Evolutionary conservation across 2,113 vertebrate genomes (phyloP), one percentile per base, ranked within the genome.

Genomic region (Podilymbus podiceps): DNA sequence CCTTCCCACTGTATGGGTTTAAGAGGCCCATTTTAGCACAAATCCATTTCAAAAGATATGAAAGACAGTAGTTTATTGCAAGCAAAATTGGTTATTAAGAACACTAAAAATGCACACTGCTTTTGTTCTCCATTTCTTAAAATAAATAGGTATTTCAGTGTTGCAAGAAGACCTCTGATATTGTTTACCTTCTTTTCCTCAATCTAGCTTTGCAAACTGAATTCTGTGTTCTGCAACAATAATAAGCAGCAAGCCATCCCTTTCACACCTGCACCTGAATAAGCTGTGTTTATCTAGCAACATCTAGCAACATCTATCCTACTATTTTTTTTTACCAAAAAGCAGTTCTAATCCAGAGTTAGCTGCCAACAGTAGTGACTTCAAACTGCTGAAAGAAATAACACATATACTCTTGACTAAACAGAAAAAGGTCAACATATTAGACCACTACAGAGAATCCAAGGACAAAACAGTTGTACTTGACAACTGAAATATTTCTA

Each of bases 391-490:
- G 69, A 91, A 92, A 83, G 42, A 89, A 93, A 81, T 52, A 82
- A 9, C 35, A 86, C 56, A 30, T 49, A 69, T 30, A 82, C 33
- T 73, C 58, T 58, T 75, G 72, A 75, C 18, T 16, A 85, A 85
- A 90, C 55, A 67, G 47, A 30, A 80, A 87, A 90, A 89, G 24
- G 60, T 77, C 83, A 95, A 78, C 33, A 22, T 24, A 72, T 16
- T 50, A 79, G 46, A 83, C 35, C 33, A 21, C n/a, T 81, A 35
- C 8, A 90, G n/a, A 89, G 59, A 88, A 84, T 62, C 50, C 60
- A 91, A 93, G 33, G 52, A 89, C 83, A 96, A 90, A 93, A 93
- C 38, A 84, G 55, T 83, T 69, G 62, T 35, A 71, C 55, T 90
- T 84, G 56, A 87, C n/a, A 93, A 72, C 62, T 60, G 82, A 88